phyloP scores from a whole-genome alignment of 2,888 invertebrate genomes.

The Coremacera marginata region DNA sequence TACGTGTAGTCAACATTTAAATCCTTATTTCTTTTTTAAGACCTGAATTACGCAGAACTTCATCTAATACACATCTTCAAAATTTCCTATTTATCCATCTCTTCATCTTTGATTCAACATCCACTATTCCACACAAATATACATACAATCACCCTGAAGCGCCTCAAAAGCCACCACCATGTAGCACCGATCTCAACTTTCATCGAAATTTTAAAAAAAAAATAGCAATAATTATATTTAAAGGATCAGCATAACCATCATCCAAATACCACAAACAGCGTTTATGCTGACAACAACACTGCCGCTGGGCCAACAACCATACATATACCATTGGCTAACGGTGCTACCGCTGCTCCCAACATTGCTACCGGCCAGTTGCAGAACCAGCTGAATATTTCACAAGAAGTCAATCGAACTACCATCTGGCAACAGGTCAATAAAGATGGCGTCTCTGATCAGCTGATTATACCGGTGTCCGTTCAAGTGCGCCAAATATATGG shows the following conservation, averaged over 20 bases:
- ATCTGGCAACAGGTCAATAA: constrained; percentile 94
- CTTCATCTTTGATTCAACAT: no score
- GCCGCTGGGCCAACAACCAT: constrained; percentile 59
- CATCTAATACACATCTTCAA: background rate
- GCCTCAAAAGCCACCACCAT: background rate
- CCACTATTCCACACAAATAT: background rate
- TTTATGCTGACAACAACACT: constrained; percentile 59
- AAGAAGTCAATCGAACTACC: constrained; percentile 92
- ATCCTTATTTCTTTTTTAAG: background rate
- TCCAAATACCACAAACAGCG: constrained; percentile 52
- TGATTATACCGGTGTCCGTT: constrained; percentile 64
- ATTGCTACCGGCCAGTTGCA: constrained; percentile 74
- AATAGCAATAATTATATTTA: constrained; percentile 51
- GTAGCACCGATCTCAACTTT: constrained; percentile 18
- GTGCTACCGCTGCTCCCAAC: constrained; percentile 74
- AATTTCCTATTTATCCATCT: background rate
- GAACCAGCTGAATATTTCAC: constrained; percentile 88
- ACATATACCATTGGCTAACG: constrained; percentile 84
- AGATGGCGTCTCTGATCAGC: constrained; percentile 66
- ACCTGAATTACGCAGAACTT: background rate
- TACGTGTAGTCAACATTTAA: background rate
- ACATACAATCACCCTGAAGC: background rate
- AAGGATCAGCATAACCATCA: constrained; percentile 64
- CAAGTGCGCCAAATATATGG: constrained; percentile 68
- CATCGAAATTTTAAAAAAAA: constrained; percentile 37